phyloP scores from a whole-genome alignment of 1,140 invertebrate genomes.

The Leucophenga varia region DNA sequence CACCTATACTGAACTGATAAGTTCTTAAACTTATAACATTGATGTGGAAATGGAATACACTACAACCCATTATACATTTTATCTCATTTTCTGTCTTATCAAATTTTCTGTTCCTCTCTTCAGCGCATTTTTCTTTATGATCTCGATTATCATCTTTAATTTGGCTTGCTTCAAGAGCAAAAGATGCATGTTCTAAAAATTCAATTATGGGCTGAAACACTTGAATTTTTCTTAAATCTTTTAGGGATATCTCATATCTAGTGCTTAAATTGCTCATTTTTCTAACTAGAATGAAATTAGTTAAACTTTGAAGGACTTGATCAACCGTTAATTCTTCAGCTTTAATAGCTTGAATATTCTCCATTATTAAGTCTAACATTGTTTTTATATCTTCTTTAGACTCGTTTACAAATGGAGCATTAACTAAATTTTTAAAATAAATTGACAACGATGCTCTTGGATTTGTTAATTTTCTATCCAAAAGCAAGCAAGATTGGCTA shows the following conservation, averaged over 20 bases:
- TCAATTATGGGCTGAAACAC: not conserved
- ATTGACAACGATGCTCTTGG: not conserved
- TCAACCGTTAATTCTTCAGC: too few species aligned
- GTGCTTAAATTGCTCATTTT: conserved; percentile 2
- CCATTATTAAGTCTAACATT: not conserved
- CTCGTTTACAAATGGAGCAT: not conserved
- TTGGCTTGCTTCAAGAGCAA: conserved; percentile 1
- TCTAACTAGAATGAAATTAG: not conserved
- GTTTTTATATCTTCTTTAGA: not conserved
- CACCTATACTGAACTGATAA: not conserved
- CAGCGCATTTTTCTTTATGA: not conserved
- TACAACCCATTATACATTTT: conserved; percentile 3
- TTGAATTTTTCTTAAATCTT: not conserved
- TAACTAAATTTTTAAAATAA: not conserved
- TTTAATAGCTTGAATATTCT: too few species aligned
- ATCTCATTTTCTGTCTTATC: not conserved
- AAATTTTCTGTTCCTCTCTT: not conserved
- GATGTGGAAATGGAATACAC: not conserved
- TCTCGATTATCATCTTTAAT: too few species aligned
- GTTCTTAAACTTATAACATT: conserved; percentile 1
- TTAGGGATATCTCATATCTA: not conserved
- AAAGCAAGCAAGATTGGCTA: not conserved
- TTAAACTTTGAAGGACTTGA: too few species aligned
- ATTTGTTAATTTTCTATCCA: conserved; percentile 2
- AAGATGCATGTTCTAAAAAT: not conserved